Evolutionary conservation across 2,113 vertebrate species (phyloP), one percentile per base, ranked within the genome.

Genomic region (Poecilia latipinna): DNA sequence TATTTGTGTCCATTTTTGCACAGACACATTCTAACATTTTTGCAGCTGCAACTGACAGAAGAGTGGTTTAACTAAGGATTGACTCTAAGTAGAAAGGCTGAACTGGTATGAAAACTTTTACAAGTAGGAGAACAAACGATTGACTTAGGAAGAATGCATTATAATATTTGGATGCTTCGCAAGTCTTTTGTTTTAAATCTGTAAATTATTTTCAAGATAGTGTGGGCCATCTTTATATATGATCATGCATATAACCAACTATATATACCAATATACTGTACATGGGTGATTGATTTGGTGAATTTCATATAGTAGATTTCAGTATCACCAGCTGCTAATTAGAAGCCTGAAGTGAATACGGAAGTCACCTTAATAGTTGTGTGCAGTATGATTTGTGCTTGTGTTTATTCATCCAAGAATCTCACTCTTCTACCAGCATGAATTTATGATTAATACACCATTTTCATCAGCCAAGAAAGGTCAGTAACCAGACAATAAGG

Each of bases 401-500:
- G 39, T 80, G 65, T 74, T 69, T 79, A 69, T 82, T 62, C 68
- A 35, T 51, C 22, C 2, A 12, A 48, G 31, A 33, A 76, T 71
- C 68, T 74, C 63, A 57, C 61, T 57, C 69, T 44, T n/a, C 33
- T 86, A 61, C 75, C 84, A 70, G 84, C 75, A 77, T 37, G 85
- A 67, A 39, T 77, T 71, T 75, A 37, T 67, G 54, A 37, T 42
- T 74, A 67, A 69, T 85, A 77, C 61, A 48, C 62, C 72, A 77
- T 70, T 61, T 60, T 77, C 62, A 65, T 51, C 17, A 77, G 63
- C 42, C 26, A 32, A 4, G 31, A 12, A 77, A 87, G 86, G 82
- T 88, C 73, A 86, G 88, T 65, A 78, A 28, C 33, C 54, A 64
- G 64, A 79, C 88, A 85, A 85, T 68, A 82, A 81, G 70, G 68